phyloP scores from a whole-genome alignment of 2,888 invertebrate species.

The Baronia brevicornis region DNA sequence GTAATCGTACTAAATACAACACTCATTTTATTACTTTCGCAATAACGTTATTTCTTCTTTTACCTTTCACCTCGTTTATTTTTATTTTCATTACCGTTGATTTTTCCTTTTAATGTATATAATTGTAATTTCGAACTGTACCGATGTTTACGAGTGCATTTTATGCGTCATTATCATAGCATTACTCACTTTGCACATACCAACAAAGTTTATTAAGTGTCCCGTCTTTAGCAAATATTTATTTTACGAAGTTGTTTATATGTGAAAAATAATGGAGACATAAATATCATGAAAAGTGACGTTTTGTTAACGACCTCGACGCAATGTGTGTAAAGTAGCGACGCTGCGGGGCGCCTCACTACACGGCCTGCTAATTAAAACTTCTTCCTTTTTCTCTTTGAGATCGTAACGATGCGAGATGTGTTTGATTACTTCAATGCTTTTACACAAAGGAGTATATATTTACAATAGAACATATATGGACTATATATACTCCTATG shows the following conservation, averaged over 20 bases:
- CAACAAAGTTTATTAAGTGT: slow-evolving; percentile 17
- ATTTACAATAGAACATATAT: no score
- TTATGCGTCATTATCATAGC: no score
- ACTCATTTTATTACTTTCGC: slow-evolving; percentile 51
- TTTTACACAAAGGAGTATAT: no score
- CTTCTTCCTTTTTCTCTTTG: slow-evolving; percentile 53
- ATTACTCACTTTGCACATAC: background rate
- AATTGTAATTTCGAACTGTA: no score
- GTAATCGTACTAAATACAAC: slow-evolving; percentile 60
- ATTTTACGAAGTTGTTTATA: slow-evolving; percentile 57
- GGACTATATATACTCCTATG: no score
- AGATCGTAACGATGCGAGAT: slow-evolving; percentile 50
- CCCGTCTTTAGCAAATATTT: slow-evolving; percentile 38
- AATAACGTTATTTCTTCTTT: no score
- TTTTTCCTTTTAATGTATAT: no score
- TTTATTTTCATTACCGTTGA: no score
- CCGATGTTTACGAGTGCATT: no score
- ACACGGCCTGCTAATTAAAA: slow-evolving; percentile 63
- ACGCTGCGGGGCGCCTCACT: slow-evolving; percentile 50
- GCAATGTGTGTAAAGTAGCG: slow-evolving; percentile 64
- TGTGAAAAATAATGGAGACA: slow-evolving; percentile 68
- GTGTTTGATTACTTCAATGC: slow-evolving; percentile 55
- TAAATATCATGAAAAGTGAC: slow-evolving; percentile 69
- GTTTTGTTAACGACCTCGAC: slow-evolving; percentile 61
- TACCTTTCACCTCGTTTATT: no score